phyloP scores from a whole-genome alignment of 1,140 invertebrate species.

The Nomia melanderi region DNA sequence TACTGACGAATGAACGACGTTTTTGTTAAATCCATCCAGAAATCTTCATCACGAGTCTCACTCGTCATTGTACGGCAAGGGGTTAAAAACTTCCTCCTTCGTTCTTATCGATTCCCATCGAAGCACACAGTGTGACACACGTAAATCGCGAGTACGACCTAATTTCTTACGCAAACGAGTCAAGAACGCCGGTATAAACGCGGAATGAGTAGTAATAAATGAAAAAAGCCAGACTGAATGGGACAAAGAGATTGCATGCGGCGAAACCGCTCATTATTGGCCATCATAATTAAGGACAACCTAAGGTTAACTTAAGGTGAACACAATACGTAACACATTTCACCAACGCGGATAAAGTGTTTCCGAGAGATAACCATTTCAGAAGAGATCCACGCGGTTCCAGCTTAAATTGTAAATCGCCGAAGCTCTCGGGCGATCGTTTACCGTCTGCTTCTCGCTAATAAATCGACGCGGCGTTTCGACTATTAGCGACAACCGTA shows the following conservation, averaged over 20 bases:
- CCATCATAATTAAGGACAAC: neutral
- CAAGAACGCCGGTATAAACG: neutral
- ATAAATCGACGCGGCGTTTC: neutral
- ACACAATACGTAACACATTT: neutral
- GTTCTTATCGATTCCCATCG: too few species aligned
- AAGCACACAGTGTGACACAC: too few species aligned
- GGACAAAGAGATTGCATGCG: neutral
- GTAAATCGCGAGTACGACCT: too few species aligned
- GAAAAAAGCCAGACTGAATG: neutral
- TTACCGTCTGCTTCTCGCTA: neutral
- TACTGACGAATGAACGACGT: too few species aligned
- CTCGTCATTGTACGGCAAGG: too few species aligned
- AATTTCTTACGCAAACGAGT: neutral
- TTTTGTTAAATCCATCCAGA: too few species aligned
- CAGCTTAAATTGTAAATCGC: too few species aligned
- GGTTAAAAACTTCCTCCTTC: too few species aligned
- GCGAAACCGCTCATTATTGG: neutral
- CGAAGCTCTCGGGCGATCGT: neutral
- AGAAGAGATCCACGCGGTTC: neutral
- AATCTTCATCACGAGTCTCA: too few species aligned
- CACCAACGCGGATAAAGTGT: neutral
- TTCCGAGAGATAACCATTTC: neutral
- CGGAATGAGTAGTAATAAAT: neutral
- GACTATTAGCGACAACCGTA: neutral
- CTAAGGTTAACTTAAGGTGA: neutral